These are phyloP conservation scores for Lycaon pictus DNA, from an alignment of 2,113 vertebrate genomes.

Conservation along the genomic window DNA sequence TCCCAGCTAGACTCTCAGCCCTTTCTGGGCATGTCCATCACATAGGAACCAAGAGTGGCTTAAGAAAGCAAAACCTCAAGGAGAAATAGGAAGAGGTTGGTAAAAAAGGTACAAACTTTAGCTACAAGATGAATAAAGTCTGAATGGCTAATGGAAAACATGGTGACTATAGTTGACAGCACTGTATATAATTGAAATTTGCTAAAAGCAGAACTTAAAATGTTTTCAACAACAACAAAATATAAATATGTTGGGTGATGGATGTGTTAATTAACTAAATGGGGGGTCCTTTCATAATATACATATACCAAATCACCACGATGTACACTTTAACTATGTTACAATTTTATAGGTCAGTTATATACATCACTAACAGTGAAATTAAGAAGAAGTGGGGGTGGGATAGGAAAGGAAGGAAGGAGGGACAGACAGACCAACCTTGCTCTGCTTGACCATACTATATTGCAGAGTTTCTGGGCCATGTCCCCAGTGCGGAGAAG, in stretches of 20 bases:
- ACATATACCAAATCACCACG: neutral
- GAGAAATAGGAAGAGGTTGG: neutral
- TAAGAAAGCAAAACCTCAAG: slow-evolving; percentile 46
- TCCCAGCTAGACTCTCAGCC: neutral
- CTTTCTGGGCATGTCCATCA: neutral
- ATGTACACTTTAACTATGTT: neutral
- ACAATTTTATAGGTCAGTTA: neutral
- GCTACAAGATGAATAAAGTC: neutral
- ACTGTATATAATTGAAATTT: neutral
- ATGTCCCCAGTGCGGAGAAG: neutral
- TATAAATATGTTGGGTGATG: neutral
- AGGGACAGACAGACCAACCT: neutral
- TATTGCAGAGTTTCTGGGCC: neutral
- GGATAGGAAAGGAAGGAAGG: neutral
- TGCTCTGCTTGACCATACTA: neutral
- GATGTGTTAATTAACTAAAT: neutral
- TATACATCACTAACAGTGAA: neutral
- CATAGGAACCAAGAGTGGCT: neutral
- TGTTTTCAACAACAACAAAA: slow-evolving; percentile 7
- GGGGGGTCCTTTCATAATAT: neutral
- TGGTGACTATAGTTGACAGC: neutral
- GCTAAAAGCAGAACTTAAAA: neutral
- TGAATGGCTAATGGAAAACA: neutral
- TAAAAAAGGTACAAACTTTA: neutral
- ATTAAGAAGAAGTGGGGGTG: neutral